Base-by-base conservation (phyloP, 2,113 vertebrate genomes). In the Semicossyphus pulcher region DNA sequence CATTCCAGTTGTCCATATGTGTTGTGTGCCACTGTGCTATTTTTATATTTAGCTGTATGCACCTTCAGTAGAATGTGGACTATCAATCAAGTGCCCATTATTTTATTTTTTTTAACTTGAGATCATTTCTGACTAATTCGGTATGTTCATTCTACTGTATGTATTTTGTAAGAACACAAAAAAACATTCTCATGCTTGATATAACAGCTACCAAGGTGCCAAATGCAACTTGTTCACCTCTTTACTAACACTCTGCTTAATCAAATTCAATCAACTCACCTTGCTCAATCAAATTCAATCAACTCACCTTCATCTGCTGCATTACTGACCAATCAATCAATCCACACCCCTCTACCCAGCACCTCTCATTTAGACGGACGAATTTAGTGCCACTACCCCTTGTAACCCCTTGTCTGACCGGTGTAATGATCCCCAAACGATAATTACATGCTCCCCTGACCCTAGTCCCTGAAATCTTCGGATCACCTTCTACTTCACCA, bases 401-500 rank as follows among this genome's bases (percentile, higher is more conserved):
- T 72, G 44, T 81, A 56, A 61, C 42, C 58, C 52, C 18, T 39
- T 71, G 60, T 73, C 37, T 67, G 60, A 81, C 37, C 59, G 68
- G 14, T 62, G 28, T 71, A 48, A 42, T 61, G 39, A 72, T 59
- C 57, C 72, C 80, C 54, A 78, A 71, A 63, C 14, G n/a, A 36
- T 79, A 68, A 77, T 75, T 20, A 73, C 58, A 58, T 51, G 31
- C 39, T 64, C 47, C 78, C 57, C 53, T 41, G 34, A 36, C 58
- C 29, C 66, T 61, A 14, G 51, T 53, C 71, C 87, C 80, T 44
- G 48, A 81, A 71, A 61, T 58, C 56, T 70, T 61, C 56, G 76
- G 80, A 72, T 76, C 72, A 75, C 59, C 66, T 44, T 39, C 61
- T 79, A 71, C 75, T 49, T 72, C 65, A 64, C 64, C 59, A 62